These are phyloP conservation scores for Perca fluviatilis DNA, from an alignment of 2,113 vertebrate genomes.

Conservation along the genomic window DNA sequence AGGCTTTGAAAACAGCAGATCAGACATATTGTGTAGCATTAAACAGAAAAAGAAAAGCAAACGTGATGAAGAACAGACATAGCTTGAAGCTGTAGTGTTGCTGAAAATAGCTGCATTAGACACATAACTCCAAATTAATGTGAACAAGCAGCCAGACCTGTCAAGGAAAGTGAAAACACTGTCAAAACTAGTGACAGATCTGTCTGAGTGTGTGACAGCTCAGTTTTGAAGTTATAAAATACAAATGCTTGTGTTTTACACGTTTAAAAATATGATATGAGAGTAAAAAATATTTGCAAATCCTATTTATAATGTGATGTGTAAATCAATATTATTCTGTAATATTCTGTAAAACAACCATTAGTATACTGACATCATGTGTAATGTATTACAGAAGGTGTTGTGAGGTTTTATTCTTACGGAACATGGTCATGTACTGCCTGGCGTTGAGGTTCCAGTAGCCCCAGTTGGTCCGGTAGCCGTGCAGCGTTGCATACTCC, in stretches of 20 bases:
- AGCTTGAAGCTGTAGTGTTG: conserved; percentile 43
- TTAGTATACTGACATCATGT: background rate
- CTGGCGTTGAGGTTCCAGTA: conserved; percentile 97
- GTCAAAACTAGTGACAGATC: conserved; percentile 28
- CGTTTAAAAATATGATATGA: too few relatives aligned
- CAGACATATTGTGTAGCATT: conserved; percentile 32
- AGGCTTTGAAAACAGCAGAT: conserved; percentile 38
- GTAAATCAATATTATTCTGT: background rate
- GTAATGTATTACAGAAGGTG: background rate
- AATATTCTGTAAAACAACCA: background rate
- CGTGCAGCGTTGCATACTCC: conserved; percentile 94
- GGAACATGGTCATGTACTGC: conserved; percentile 99
- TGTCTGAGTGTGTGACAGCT: conserved; percentile 1
- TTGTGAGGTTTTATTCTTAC: conserved; percentile 83
- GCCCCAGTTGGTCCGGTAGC: conserved; percentile 98
- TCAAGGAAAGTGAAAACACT: conserved; percentile 58
- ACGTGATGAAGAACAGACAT: conserved; percentile 13
- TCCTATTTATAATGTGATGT: conserved; percentile 4
- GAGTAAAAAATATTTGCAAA: background rate
- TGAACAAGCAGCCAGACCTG: conserved; percentile 64
- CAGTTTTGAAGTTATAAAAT: conserved; percentile 8
- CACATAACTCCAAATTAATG: conserved; percentile 59
- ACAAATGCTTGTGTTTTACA: background rate
- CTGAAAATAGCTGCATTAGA: conserved; percentile 69
- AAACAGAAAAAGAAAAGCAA: conserved; percentile 22